Conservation (phyloP, 2,113 vertebrate species). For the sheep (Ovis aries) region DNA sequence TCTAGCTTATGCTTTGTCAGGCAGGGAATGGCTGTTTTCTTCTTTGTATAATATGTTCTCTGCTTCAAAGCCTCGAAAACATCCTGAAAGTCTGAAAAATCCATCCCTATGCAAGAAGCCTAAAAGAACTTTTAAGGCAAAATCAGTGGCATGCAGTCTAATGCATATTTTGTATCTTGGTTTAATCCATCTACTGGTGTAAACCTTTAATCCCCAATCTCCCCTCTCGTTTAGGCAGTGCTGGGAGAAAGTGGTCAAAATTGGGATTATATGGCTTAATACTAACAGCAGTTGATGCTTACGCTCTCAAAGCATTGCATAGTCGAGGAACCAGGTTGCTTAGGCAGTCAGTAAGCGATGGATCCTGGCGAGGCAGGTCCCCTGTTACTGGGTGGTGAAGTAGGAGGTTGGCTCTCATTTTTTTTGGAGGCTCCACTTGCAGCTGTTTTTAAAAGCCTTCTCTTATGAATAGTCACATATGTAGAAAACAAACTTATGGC, state of each 20-base stretch:
- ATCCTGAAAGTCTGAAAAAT: conserved; percentile 6
- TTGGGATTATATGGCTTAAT: background rate
- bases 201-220: conserved; percentile 39
- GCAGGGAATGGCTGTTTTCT: conserved; percentile 4
- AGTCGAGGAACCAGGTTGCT: background rate
- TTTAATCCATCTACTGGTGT: conserved; percentile 43
- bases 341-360: background rate
- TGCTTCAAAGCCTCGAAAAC: conserved; percentile 36
- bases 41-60: conserved; percentile 1
- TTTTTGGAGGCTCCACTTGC: background rate
- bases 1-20: background rate
- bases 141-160: conserved; percentile 12
- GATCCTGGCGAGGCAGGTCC: background rate
- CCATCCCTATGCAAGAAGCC: background rate
- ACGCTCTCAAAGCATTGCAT: background rate
- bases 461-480: background rate
- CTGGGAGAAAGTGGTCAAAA: conserved; percentile 40
- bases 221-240: background rate
- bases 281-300: background rate
- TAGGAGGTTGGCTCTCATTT: background rate
- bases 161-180: conserved; percentile 45
- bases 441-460: conserved; percentile 29
- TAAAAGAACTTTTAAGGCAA: conserved; percentile 40
- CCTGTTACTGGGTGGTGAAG: background rate
- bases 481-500: background rate